A percentile compares a stretch with the other conserved stretches of the same genome.
phyloP scores from a whole-genome alignment of 2,888 invertebrate genomes.

The Coenonympha glycerion region DNA sequence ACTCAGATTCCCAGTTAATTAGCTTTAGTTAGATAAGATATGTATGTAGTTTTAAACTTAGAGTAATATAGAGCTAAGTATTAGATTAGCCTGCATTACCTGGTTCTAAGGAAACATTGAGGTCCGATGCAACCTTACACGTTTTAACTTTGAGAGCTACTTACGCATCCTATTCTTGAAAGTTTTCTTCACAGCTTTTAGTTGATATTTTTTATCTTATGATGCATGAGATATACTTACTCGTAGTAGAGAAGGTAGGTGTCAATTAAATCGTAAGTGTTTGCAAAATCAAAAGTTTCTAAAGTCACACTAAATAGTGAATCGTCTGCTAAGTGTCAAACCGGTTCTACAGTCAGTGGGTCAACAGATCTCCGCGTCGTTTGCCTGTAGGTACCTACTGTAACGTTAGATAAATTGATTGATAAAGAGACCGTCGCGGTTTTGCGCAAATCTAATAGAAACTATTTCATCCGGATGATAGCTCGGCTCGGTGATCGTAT shows the following conservation, averaged over 20 bases:
- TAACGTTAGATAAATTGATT: conserved; percentile 69
- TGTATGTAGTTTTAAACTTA: too few species aligned
- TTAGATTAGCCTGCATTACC: too few species aligned
- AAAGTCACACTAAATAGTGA: conserved; percentile 44
- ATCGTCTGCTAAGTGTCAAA: conserved; percentile 50
- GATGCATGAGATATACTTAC: neutral
- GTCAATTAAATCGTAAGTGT: conserved; percentile 4
- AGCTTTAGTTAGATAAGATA: too few species aligned
- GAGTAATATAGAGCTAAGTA: too few species aligned
- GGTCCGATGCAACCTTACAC: too few species aligned
- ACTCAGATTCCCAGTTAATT: too few species aligned
- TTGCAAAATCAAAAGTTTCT: conserved; percentile 29
- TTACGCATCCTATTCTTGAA: too few species aligned
- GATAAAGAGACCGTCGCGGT: conserved; percentile 59
- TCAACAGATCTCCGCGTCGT: conserved; percentile 54
- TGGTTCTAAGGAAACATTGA: too few species aligned
- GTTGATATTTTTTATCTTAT: neutral
- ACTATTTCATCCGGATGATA: conserved; percentile 52
- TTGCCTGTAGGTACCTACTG: conserved; percentile 46
- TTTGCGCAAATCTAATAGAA: conserved; percentile 62
- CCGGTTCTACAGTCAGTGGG: conserved; percentile 54
- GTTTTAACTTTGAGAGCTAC: too few species aligned
- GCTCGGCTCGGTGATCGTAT: conserved; percentile 45
- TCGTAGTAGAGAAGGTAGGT: too few species aligned
- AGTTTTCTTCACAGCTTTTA: neutral